Evolutionary conservation across 2,797 vertebrate genomes (phyloP).

Genomic region (Anguilla megastoma): DNA sequence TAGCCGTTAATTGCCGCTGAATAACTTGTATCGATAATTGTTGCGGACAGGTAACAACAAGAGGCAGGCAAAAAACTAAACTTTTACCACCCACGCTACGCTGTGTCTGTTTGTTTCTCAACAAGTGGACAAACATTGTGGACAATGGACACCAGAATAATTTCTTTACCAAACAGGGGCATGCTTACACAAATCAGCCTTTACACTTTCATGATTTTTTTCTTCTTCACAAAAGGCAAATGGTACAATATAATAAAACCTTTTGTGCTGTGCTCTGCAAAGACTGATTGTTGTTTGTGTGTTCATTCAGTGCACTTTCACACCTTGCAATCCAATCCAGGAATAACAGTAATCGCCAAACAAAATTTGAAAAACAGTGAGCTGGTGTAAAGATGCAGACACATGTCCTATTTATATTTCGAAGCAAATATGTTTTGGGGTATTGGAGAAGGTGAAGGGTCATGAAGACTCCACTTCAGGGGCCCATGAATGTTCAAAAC

Average conservation of each 20-base stretch:
- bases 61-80: slow-evolving; percentile 57
- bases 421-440: slow-evolving; percentile 9
- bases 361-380: slow-evolving; percentile 44
- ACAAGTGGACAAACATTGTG: background rate
- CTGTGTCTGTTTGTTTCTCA: slow-evolving; percentile 10
- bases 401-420: background rate
- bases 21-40: slow-evolving; percentile 46
- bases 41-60: slow-evolving; percentile 55
- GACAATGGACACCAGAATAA: background rate
- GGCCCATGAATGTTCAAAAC: background rate
- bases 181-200: background rate
- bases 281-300: background rate
- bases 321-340: background rate
- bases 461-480: background rate
- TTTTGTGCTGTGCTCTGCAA: slow-evolving; percentile 22
- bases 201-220: background rate
- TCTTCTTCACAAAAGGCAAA: background rate
- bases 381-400: background rate
- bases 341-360: slow-evolving; percentile 55
- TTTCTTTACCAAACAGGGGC: slow-evolving; percentile 27
- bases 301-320: background rate
- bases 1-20: slow-evolving; percentile 32
- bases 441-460: background rate
- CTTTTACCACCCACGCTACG: slow-evolving; percentile 55
- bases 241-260: slow-evolving; percentile 20